These are phyloP conservation scores for Scaptomyza caliginosa DNA, from an alignment of 2,888 invertebrate genomes.

Conservation along the genomic window DNA sequence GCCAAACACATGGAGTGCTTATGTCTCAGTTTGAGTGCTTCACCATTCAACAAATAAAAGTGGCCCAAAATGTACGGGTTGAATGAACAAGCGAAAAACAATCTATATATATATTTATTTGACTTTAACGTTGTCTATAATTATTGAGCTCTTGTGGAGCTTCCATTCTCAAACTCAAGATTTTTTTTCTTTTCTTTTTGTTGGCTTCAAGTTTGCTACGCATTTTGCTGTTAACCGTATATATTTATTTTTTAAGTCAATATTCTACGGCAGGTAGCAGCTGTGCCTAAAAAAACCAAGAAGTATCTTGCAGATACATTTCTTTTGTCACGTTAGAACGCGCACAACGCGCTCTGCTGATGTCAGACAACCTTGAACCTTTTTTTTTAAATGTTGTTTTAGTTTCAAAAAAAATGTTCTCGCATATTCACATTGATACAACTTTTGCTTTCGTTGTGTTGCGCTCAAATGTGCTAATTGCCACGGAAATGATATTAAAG, in stretches of 20 bases:
- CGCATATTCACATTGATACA: constrained; percentile 17
- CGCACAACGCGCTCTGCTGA: constrained; percentile 51
- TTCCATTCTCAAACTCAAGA: constrained; percentile 55
- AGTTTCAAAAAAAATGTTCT: constrained; percentile 50
- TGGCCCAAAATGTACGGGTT: constrained; percentile 64
- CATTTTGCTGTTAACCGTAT: constrained; percentile 17
- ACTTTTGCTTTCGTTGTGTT: constrained; percentile 72
- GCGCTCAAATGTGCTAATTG: constrained; percentile 65
- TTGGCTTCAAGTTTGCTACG: constrained; percentile 50
- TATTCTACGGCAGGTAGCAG: constrained; percentile 65
- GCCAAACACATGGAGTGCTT: constrained; percentile 70
- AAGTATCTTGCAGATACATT: constrained; percentile 74
- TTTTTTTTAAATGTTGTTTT: constrained; percentile 40
- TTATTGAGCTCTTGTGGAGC: constrained; percentile 69
- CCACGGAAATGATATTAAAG: constrained; percentile 70
- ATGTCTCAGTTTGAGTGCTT: constrained; percentile 12
- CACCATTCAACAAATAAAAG: constrained; percentile 46
- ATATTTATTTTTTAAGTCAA: constrained; percentile 19
- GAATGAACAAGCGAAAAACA: constrained; percentile 47
- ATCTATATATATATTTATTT: too few species aligned
- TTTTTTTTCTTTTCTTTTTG: constrained; percentile 47
- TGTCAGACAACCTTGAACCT: constrained; percentile 78
- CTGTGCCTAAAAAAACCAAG: constrained; percentile 62
- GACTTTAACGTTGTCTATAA: constrained; percentile 51
- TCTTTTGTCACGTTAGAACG: constrained; percentile 72